Evolutionary conservation across 2,797 vertebrate species (phyloP), one percentile per base, ranked within the genome.

Genomic region (Aphelocoma californica): DNA sequence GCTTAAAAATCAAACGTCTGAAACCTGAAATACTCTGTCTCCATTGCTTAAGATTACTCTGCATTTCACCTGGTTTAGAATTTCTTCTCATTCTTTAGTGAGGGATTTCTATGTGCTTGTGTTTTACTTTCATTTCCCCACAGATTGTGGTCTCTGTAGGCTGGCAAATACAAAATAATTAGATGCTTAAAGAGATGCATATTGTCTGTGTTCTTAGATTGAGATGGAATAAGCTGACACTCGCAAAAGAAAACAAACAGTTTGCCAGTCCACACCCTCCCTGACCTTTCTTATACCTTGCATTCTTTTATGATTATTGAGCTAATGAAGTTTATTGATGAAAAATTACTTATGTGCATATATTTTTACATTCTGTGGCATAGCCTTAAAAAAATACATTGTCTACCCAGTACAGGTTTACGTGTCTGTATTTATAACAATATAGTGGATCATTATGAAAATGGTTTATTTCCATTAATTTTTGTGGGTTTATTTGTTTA

Each of bases 221-320:
- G 95, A 96, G 92, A 94, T 10, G 51, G 94, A 97, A 97, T 95
- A 97, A 95, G 92, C 96, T 98, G 96, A 97, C 97, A 96, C 60
- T 69, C 96, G 94, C 95, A 95, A 92, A 86, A 96, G 87, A 95
- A 97, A 90, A 92, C 81, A 94, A 91, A 88, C 78, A 95, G 91
- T 94, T 67, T 92, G 80, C 81, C 91, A 86, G 81, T 88, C 93
- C 95, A 93, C 94, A 94, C 67, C 93, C 57, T 91, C 81, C 86
- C 86, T 97, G 97, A 97, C 95, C 96, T 96, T 97, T 95, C 92
- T 95, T 93, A 90, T 83, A 85, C 88, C 66, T 92, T 79, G 72
- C 87, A 88, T 96, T 96, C 81, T 95, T 69, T 67, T 95, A 45
- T 71, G 81, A 96, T 97, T 96, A 96, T 81, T 69, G 88, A 95